These are phyloP conservation scores for Tylochromis polylepis DNA, from an alignment of 2,113 vertebrate genomes.

Conservation along the genomic window DNA sequence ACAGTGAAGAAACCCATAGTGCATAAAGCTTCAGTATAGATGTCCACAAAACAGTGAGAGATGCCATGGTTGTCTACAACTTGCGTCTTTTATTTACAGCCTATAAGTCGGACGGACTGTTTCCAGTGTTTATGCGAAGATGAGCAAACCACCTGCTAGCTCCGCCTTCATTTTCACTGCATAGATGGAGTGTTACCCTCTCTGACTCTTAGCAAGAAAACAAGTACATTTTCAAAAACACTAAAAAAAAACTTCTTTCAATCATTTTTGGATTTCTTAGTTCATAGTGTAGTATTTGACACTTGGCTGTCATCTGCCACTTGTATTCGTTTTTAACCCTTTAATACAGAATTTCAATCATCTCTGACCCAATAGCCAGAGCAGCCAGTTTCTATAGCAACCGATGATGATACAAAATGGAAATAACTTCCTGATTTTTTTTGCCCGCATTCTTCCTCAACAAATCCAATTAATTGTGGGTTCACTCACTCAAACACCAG, in stretches of 20 bases:
- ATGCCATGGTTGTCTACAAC: background rate
- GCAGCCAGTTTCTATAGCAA: constrained; percentile 23
- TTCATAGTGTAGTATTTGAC: background rate
- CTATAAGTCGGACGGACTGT: background rate
- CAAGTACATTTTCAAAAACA: background rate
- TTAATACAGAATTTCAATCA: background rate
- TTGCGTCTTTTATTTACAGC: background rate
- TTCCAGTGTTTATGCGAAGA: background rate
- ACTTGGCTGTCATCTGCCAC: background rate
- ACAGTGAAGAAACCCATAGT: background rate
- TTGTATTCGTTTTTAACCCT: background rate
- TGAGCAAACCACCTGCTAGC: no score
- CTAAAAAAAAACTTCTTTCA: background rate
- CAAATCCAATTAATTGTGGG: constrained; percentile 28
- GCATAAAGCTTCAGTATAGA: background rate
- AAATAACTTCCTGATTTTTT: constrained; percentile 2
- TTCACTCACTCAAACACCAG: background rate
- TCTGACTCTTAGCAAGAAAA: background rate
- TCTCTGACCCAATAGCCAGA: background rate
- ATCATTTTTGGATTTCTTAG: background rate
- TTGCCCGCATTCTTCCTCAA: background rate
- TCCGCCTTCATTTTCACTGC: no score
- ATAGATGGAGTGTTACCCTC: background rate
- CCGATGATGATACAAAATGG: background rate
- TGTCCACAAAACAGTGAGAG: background rate